These are phyloP conservation scores for Phalloptychus januarius DNA, from an alignment of 2,797 vertebrate genomes.

Conservation along the genomic window DNA sequence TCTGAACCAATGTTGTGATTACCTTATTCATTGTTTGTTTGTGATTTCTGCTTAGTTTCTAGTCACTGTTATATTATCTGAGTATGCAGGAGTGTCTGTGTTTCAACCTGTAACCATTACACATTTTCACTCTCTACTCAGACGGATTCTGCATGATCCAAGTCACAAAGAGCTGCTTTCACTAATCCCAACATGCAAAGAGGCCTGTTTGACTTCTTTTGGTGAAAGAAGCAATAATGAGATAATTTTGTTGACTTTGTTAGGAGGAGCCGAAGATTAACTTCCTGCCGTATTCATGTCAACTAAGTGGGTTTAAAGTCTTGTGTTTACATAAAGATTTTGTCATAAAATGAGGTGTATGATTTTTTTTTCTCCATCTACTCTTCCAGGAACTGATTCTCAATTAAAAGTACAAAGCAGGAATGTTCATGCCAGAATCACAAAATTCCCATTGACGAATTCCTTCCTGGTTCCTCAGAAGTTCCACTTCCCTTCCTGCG, in stretches of 20 bases:
- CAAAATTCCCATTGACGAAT: background rate
- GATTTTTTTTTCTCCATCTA: background rate
- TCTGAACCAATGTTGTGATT: background rate
- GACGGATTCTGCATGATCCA: conserved; percentile 18
- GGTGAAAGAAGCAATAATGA: conserved; percentile 8
- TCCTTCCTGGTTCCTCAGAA: background rate
- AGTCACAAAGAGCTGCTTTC: conserved; percentile 9
- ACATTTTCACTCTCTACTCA: conserved; percentile 15
- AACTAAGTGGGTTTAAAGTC: background rate
- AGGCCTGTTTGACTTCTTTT: background rate
- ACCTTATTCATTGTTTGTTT: background rate
- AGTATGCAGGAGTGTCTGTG: background rate
- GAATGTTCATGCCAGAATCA: conserved; percentile 2
- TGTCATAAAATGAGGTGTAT: background rate
- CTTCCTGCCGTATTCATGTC: background rate
- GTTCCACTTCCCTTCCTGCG: background rate
- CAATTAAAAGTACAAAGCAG: background rate
- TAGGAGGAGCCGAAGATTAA: background rate
- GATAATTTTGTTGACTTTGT: background rate
- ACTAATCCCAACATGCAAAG: background rate
- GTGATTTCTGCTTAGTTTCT: background rate
- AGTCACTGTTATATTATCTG: background rate
- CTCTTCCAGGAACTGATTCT: background rate
- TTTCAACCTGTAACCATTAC: conserved; percentile 27
- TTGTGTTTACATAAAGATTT: background rate